Evolutionary conservation across 2,888 invertebrate genomes (phyloP).

Genomic region (Acanthococcus lagerstroemiae): DNA sequence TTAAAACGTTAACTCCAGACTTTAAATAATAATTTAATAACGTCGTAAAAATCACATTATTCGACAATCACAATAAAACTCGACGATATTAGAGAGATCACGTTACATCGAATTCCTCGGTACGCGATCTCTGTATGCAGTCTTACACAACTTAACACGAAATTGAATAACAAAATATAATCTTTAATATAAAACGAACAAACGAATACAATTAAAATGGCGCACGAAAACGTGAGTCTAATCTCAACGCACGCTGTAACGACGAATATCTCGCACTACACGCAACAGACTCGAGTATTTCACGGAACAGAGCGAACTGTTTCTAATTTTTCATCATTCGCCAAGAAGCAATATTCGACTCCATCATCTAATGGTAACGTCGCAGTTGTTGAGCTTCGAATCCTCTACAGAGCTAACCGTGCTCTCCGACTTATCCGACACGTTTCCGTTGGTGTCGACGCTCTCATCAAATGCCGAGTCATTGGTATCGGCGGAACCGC

Average conservation of each 20-base stretch:
- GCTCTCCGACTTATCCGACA: constrained; percentile 12
- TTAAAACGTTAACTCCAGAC: background rate
- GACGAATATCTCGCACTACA: constrained; percentile 4
- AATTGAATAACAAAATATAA: background rate
- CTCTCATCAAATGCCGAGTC: constrained; percentile 25
- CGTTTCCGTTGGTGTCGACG: constrained; percentile 13
- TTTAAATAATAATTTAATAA: constrained; percentile 10
- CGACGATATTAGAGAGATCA: constrained; percentile 22
- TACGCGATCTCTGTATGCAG: constrained; percentile 16
- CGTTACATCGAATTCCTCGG: background rate
- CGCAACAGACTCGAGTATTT: background rate
- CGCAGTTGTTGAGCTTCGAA: constrained; percentile 5
- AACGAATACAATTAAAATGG: background rate
- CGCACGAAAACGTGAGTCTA: background rate
- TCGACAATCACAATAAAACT: constrained; percentile 16
- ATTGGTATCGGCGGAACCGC: background rate
- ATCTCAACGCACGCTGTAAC: background rate
- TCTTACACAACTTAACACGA: constrained; percentile 14
- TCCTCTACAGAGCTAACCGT: constrained; percentile 13
- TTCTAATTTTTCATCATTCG: too few species aligned
- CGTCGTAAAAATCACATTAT: constrained; percentile 3
- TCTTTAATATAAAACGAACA: background rate
- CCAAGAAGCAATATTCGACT: background rate
- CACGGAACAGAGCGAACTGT: background rate
- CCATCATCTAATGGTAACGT: background rate